These are phyloP conservation scores for Telmatherina bonti DNA, from an alignment of 2,797 vertebrate species.

Conservation along the genomic window DNA sequence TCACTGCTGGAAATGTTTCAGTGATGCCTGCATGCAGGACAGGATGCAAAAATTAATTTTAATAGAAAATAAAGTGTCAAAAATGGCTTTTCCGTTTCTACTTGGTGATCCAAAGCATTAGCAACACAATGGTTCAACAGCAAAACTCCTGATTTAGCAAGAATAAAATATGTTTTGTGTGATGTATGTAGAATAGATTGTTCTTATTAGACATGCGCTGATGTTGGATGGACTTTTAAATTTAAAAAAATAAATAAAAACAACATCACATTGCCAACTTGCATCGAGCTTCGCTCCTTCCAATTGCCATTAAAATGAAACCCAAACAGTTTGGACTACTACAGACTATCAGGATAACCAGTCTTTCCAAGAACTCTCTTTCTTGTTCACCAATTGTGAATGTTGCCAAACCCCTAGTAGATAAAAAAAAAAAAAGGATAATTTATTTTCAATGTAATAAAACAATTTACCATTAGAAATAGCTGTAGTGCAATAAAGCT, in stretches of 20 bases:
- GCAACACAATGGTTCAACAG: too few relatives aligned
- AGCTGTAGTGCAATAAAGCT: background rate
- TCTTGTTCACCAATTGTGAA: background rate
- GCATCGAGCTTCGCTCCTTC: background rate
- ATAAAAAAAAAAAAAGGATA: too few relatives aligned
- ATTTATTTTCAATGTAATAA: too few relatives aligned
- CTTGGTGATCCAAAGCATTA: background rate
- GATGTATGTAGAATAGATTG: background rate
- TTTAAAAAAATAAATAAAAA: too few relatives aligned
- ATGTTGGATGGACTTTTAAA: too few relatives aligned
- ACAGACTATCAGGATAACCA: background rate
- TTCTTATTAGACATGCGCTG: too few relatives aligned
- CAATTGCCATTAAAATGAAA: background rate
- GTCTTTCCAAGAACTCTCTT: background rate
- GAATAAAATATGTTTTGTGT: background rate
- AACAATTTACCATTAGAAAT: too few relatives aligned
- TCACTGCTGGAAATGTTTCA: background rate
- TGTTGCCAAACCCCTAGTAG: too few relatives aligned
- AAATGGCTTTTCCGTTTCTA: background rate
- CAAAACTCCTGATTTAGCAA: too few relatives aligned
- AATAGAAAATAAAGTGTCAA: background rate
- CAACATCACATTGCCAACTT: background rate
- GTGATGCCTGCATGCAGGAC: background rate
- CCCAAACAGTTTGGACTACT: too few relatives aligned
- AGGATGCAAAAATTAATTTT: background rate